Evolutionary conservation across 2,113 vertebrate genomes (phyloP).

Genomic region (Pseudorasbora parva): DNA sequence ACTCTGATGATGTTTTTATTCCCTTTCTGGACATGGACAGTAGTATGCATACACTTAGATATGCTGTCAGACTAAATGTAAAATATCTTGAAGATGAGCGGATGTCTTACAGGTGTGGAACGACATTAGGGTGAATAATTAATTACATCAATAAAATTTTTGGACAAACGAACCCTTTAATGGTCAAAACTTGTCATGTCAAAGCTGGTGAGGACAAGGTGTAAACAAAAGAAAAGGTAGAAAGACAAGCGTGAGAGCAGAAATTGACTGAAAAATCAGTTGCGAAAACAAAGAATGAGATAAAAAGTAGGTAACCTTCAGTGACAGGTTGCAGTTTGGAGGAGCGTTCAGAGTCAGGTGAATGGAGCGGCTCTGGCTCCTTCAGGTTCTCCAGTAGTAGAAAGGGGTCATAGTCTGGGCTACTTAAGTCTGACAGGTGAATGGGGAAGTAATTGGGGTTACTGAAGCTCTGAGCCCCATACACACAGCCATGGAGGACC

Average conservation of each 20-base stretch:
- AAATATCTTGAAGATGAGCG: no score
- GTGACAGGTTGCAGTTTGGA: constrained; percentile 96
- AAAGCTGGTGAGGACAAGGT: not conserved
- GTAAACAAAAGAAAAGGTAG: not conserved
- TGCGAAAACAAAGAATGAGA: not conserved
- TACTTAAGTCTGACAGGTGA: constrained; percentile 91
- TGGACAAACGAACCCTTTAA: no score
- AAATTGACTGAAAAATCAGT: not conserved
- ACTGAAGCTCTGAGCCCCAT: constrained; percentile 95
- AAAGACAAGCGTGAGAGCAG: not conserved
- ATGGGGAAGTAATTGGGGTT: constrained; percentile 93
- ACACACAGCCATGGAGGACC: constrained; percentile 97
- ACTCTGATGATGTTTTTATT: no score
- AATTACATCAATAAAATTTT: no score
- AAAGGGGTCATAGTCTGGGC: constrained; percentile 94
- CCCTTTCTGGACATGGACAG: no score
- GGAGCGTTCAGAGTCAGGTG: constrained; percentile 95
- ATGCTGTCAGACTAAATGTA: no score
- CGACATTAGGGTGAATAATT: no score
- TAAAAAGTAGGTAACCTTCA: constrained; percentile 81
- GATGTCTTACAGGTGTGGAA: no score
- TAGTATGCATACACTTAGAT: no score
- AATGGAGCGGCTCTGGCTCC: constrained; percentile 97
- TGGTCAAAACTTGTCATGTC: not conserved
- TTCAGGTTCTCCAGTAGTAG: constrained; percentile 91